Base-by-base conservation (phyloP, 2,113 vertebrate species). In the Formicarius rufipectus region DNA sequence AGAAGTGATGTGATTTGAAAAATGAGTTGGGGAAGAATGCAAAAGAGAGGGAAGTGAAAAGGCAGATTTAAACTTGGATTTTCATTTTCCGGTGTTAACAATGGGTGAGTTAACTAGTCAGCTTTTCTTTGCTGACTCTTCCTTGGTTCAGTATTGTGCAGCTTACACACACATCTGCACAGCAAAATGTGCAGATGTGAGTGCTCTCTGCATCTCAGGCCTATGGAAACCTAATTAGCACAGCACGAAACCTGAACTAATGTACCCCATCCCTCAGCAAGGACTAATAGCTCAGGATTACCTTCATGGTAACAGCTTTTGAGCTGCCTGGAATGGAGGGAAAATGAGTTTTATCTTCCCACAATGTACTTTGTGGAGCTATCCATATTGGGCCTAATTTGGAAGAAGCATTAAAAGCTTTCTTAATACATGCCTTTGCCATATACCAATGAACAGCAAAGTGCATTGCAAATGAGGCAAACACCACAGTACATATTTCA, bases 271-370 rank as follows among this genome's bases (percentile, higher is more conserved):
- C 27, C 73, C 83, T 89, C 47, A 75, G 33, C 64, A 67, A 62
- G 63, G 24, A 67, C 90, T 84, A 90, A 95, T 77, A 80, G 76
- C 76, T 92, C 35, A 52, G 83, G 37, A 80, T 47, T 35, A 74
- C 33, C 89, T 78, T 95, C 55, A 56, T 52, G 27, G 33, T 52
- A 90, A 89, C 73, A 89, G 95, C 93, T 90, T 80, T 63, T 37
- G 47, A 75, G 64, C 73, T 68, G 86, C 50, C 73, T 95, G 52
- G 39, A 71, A 67, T 39, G 50, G 50, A 95, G 42, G 76, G 39
- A 87, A 69, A 88, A 72, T 66, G 86, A 63, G 19, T 78, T 97
- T 96, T 75, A 84, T 87, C 68, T 81, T 92, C 83, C 95, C 80
- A 81, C 80, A 90, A 52, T 6, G 42, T 86, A 59, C 50, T 81